Percentiles rank a stretch among this genome's conserved stretches.
Conservation (phyloP, 2,113 vertebrate genomes). For the Psilopsiagon aurifrons region DNA sequence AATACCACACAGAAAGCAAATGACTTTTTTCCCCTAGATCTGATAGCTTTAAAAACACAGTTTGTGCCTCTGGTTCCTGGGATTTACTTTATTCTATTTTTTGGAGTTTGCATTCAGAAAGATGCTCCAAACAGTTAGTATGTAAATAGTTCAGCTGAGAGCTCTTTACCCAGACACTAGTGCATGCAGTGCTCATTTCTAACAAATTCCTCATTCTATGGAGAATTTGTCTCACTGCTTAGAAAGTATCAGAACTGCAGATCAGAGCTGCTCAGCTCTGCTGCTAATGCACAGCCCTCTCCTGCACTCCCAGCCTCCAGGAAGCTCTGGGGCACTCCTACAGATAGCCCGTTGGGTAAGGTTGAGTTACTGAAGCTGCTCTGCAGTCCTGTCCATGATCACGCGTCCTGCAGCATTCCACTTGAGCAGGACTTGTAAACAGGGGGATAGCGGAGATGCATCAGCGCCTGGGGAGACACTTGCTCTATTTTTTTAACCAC, state of each 20-base stretch:
- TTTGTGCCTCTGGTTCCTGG: not conserved
- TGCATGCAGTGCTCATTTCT: not conserved
- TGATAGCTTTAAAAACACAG: not conserved
- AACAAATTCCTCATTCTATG: not conserved
- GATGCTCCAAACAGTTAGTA: not conserved
- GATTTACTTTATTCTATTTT: not conserved
- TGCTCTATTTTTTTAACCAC: not conserved
- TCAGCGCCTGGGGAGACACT: not conserved
- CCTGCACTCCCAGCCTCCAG: not conserved
- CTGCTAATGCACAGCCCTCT: not conserved
- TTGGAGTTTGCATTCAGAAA: not conserved
- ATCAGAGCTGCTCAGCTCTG: not conserved
- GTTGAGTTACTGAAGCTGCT: not conserved
- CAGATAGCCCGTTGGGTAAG: not conserved
- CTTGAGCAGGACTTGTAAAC: not conserved
- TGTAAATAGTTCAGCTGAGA: not conserved
- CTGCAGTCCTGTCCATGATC: not conserved
- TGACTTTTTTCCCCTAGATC: not conserved
- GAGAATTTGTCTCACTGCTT: not conserved
- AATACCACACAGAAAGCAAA: not conserved
- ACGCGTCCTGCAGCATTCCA: not conserved
- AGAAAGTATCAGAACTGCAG: not conserved
- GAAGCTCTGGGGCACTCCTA: not conserved
- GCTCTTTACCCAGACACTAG: not conserved
- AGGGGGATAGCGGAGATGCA: fast-evolving